Conservation (phyloP, 53 echinoderm and acorn worm species). For the Echinometra lucunter region DNA sequence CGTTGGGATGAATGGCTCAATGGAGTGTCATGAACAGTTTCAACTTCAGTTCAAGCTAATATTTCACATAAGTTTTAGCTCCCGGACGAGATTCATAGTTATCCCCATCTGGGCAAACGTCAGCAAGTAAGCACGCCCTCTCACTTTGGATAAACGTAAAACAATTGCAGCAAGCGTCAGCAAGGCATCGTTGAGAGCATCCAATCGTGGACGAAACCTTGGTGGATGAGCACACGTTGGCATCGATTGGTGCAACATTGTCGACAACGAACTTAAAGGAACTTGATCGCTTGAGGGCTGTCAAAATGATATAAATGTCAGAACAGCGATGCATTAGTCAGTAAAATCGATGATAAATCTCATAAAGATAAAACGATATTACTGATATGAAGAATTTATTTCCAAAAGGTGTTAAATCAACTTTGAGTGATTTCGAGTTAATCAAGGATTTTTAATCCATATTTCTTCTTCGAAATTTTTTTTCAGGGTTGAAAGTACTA, state of each 20-base stretch:
- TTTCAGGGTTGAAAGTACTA: no score
- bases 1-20: no score
- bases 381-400: no score
- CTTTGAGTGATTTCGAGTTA: no score
- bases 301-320: no score
- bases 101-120: not conserved
- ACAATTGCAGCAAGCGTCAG: not conserved
- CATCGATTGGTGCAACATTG: not conserved
- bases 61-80: not conserved
- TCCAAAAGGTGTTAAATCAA: no score
- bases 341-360: no score
- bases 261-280: not conserved
- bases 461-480: no score
- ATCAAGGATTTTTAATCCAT: no score
- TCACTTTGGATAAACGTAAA: not conserved
- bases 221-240: not conserved
- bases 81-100: not conserved
- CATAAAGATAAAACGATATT: no score
- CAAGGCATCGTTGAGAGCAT: not conserved
- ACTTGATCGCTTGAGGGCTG: not conserved
- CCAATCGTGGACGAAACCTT: not conserved
- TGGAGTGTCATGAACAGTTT: no score
- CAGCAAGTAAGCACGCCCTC: constrained; percentile 2
- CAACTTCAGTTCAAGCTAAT: not conserved
- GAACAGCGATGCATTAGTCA: no score